A percentile compares a stretch with the other conserved stretches of the same genome.
These are phyloP conservation scores for Apogon talboti DNA, from an alignment of 2,797 vertebrate genomes.

Conservation along the genomic window DNA sequence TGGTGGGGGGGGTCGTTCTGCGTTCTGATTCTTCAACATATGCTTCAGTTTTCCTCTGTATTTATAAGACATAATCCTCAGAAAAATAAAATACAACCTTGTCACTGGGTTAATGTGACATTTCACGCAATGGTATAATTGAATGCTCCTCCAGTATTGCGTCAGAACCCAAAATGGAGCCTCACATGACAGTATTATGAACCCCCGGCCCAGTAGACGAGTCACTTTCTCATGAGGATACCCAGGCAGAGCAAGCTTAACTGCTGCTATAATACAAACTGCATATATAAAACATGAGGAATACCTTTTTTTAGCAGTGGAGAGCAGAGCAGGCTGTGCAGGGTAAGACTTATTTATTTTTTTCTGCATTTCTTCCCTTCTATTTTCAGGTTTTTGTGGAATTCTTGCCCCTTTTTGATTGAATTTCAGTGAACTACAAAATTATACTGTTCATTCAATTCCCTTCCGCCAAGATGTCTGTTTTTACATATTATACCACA, in stretches of 20 bases:
- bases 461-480: constrained; percentile 50
- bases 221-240: constrained; percentile 45
- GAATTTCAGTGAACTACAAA: constrained; percentile 66
- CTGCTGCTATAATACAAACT: constrained; percentile 51
- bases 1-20: no score
- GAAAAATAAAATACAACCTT: constrained; percentile 13
- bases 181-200: constrained; percentile 32
- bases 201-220: constrained; percentile 4
- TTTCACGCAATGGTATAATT: constrained; percentile 23
- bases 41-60: constrained; percentile 6
- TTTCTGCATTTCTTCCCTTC: constrained; percentile 22
- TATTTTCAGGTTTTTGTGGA: constrained; percentile 32
- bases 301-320: constrained; percentile 48
- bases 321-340: constrained; percentile 1
- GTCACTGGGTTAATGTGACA: neutral
- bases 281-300: constrained; percentile 59
- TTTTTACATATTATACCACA: constrained; percentile 61
- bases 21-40: neutral
- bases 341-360: constrained; percentile 18
- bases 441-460: constrained; percentile 65
- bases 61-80: neutral
- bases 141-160: constrained; percentile 15
- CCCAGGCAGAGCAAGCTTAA: constrained; percentile 24
- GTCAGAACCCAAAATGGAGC: constrained; percentile 46
- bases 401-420: constrained; percentile 55